Percentiles rank a stretch among this genome's conserved stretches.
Evolutionary conservation across 2,113 vertebrate species (phyloP).

Genomic region (Cyprinodon brontotheroides): DNA sequence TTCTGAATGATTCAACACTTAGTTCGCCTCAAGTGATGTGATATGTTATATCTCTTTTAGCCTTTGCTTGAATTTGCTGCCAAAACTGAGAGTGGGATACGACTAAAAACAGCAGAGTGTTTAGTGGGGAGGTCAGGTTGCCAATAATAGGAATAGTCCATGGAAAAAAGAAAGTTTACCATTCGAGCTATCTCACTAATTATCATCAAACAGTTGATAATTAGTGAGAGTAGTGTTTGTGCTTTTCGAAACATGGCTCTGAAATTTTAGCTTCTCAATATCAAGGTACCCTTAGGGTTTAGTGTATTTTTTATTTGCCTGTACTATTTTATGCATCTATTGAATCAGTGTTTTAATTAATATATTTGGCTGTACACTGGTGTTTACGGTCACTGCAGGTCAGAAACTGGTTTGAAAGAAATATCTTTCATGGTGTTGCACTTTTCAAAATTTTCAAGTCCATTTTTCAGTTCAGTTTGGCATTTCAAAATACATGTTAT

Average conservation of each 20-base stretch:
- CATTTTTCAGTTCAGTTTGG: too few species aligned
- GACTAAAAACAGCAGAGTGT: slow-evolving; percentile 59
- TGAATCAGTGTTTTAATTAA: background rate
- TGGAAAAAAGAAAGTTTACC: slow-evolving; percentile 38
- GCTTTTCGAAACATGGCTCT: background rate
- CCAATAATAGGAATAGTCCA: slow-evolving; percentile 60
- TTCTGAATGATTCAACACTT: slow-evolving; percentile 58
- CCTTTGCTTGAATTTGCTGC: slow-evolving; percentile 49
- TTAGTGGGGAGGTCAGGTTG: slow-evolving; percentile 53
- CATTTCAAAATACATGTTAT: too few species aligned
- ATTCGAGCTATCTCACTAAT: slow-evolving; percentile 9
- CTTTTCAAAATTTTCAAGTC: background rate
- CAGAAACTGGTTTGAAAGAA: background rate
- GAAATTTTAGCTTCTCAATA: background rate
- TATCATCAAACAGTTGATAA: background rate
- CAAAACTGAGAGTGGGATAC: slow-evolving; percentile 65
- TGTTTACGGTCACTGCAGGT: background rate
- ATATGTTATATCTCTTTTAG: slow-evolving; percentile 59
- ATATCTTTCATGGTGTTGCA: background rate
- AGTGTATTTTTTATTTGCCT: background rate
- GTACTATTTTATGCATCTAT: background rate
- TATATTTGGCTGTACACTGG: background rate
- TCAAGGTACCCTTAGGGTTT: slow-evolving; percentile 1
- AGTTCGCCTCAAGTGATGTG: slow-evolving; percentile 55
- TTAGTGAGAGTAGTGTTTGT: background rate